Percentiles rank a stretch among this genome's conserved stretches.
Evolutionary conservation across 2,888 invertebrate genomes (phyloP).

Genomic region (Fragum fragum): DNA sequence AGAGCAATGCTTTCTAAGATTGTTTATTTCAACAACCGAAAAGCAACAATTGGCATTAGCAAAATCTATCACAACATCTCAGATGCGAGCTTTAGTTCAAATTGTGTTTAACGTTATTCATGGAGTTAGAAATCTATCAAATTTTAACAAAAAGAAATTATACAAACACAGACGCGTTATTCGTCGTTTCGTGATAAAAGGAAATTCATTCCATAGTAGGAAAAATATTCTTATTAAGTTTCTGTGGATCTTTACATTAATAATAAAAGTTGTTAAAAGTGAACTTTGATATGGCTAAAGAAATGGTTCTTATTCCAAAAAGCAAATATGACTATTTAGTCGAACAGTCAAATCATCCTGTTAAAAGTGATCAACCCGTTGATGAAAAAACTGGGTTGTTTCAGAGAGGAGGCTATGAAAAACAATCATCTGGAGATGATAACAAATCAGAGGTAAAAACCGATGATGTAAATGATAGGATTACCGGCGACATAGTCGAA

Average conservation of each 20-base stretch:
- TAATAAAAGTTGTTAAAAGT: slow-evolving; percentile 23
- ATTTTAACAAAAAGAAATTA: slow-evolving; percentile 31
- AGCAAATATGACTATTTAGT: slow-evolving; percentile 45
- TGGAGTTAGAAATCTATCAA: neutral
- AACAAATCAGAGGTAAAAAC: neutral
- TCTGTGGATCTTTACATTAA: slow-evolving; percentile 22
- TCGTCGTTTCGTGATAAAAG: slow-evolving; percentile 34
- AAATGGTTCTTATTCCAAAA: slow-evolving; percentile 46
- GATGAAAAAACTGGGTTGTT: neutral
- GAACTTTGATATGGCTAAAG: slow-evolving; percentile 30
- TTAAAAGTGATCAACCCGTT: neutral
- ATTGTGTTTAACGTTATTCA: slow-evolving; percentile 7
- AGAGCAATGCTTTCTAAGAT: slow-evolving; percentile 34
- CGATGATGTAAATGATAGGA: neutral
- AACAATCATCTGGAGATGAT: neutral
- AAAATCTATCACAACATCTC: slow-evolving; percentile 29
- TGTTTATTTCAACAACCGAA: slow-evolving; percentile 27
- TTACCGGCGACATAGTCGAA: neutral
- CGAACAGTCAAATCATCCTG: slow-evolving; percentile 12
- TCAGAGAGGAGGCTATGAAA: neutral
- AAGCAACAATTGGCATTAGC: slow-evolving; percentile 35
- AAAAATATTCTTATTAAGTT: slow-evolving; percentile 31
- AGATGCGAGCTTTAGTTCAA: slow-evolving; percentile 1
- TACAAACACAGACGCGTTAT: slow-evolving; percentile 32
- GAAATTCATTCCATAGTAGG: slow-evolving; percentile 19